A percentile compares a stretch with the other conserved stretches of the same genome.
Conservation (phyloP, 2,888 invertebrate species). For the Cheilosia vulpina region DNA sequence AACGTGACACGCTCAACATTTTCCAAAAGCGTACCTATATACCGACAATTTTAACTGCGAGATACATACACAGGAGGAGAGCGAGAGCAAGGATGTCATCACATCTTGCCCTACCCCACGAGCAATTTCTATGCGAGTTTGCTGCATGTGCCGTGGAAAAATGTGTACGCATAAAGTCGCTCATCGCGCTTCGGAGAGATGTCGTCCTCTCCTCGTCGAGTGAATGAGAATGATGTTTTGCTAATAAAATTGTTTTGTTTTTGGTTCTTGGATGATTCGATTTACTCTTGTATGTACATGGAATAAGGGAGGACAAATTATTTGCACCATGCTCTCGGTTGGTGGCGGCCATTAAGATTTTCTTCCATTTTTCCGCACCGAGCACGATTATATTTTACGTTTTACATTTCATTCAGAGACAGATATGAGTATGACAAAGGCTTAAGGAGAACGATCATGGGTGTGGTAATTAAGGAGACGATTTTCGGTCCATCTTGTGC, state of each 20-base stretch:
- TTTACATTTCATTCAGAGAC: slow-evolving; percentile 53
- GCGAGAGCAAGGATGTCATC: slow-evolving; percentile 41
- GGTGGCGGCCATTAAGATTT: slow-evolving; percentile 42
- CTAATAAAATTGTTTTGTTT: slow-evolving; percentile 11
- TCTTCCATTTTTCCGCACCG: not conserved
- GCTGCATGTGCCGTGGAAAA: slow-evolving; percentile 7
- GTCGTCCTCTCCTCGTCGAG: not conserved
- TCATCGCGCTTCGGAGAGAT: not conserved
- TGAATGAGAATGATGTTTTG: slow-evolving; percentile 12
- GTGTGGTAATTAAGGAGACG: slow-evolving; percentile 63
- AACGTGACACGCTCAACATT: slow-evolving; percentile 43
- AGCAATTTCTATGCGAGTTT: slow-evolving; percentile 46
- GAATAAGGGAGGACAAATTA: not conserved
- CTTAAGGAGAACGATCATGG: slow-evolving; percentile 42
- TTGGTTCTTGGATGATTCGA: slow-evolving; percentile 13
- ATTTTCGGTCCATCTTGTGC: not conserved
- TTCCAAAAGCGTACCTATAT: slow-evolving; percentile 39
- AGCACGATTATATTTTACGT: slow-evolving; percentile 19
- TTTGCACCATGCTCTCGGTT: not conserved
- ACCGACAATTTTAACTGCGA: slow-evolving; percentile 22
- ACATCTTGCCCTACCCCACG: slow-evolving; percentile 66
- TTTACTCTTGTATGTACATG: slow-evolving; percentile 13
- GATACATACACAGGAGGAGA: slow-evolving; percentile 40
- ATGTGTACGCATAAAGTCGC: slow-evolving; percentile 1
- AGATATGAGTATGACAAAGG: slow-evolving; percentile 12